Evolutionary conservation across 2,888 invertebrate species (phyloP).

Genomic region (Polydrusus tereticollis): DNA sequence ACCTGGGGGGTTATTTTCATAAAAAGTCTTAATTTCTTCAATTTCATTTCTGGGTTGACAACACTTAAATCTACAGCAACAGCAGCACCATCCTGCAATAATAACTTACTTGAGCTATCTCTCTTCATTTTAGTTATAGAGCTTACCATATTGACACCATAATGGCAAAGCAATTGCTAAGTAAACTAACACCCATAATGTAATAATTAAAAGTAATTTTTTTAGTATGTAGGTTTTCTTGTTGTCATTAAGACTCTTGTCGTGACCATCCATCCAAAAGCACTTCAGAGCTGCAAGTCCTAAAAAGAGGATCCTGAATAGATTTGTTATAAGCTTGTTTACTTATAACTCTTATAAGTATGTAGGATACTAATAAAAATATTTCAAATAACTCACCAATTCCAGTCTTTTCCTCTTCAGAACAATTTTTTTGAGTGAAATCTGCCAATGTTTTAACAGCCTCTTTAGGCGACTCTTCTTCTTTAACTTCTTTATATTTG

Average conservation of each 20-base stretch:
- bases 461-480: conserved; percentile 64
- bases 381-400: conserved; percentile 60
- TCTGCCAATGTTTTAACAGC: conserved; percentile 62
- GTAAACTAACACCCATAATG: conserved; percentile 66
- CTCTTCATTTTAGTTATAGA: background rate
- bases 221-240: conserved; percentile 27
- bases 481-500: conserved; percentile 65
- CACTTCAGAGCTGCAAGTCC: conserved; percentile 40
- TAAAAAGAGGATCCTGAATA: no score
- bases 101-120: background rate
- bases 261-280: conserved; percentile 19
- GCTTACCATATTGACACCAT: conserved; percentile 69
- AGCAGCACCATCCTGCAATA: conserved; percentile 74
- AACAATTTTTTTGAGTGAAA: conserved; percentile 67
- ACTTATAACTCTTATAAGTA: no score
- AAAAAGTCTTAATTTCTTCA: conserved; percentile 70
- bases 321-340: no score
- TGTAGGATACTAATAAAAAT: background rate
- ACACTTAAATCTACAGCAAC: conserved; percentile 70
- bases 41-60: conserved; percentile 72
- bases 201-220: conserved; percentile 27
- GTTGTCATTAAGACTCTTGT: conserved; percentile 23
- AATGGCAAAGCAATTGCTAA: conserved; percentile 67
- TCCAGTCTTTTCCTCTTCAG: conserved; percentile 65
- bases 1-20: conserved; percentile 72